A percentile compares a stretch with the other conserved stretches of the same genome.
Conservation (phyloP, 2,113 vertebrate species). For the Sterrhoptilus dennistouni region DNA sequence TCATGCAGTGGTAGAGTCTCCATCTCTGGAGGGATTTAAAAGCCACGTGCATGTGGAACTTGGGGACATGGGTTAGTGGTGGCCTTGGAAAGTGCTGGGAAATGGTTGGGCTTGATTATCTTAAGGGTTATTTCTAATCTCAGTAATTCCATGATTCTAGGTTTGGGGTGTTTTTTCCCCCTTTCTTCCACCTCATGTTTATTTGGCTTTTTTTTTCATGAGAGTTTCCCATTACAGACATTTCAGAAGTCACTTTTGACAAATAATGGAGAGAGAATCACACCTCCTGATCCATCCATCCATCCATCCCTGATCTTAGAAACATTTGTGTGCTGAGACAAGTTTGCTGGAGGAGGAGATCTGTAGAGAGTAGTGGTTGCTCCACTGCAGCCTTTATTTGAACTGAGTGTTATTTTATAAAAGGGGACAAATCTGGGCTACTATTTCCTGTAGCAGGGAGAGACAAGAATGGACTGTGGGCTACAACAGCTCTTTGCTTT, state of each 20-base stretch:
- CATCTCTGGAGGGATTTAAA: background rate
- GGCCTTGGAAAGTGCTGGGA: background rate
- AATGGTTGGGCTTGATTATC: background rate
- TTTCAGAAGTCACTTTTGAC: background rate
- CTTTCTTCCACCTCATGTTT: background rate
- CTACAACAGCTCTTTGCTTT: background rate
- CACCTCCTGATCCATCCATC: background rate
- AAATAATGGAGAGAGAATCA: background rate
- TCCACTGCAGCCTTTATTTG: background rate
- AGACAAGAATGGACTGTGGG: background rate
- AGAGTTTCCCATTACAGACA: background rate
- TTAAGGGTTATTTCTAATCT: background rate
- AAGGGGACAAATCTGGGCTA: rapidly evolving
- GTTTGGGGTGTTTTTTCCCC: rapidly evolving
- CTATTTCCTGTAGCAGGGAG: background rate
- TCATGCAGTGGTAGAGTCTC: background rate
- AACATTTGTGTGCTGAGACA: background rate
- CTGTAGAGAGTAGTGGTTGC: background rate
- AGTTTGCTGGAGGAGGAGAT: background rate
- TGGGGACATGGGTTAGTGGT: background rate
- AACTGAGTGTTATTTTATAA: background rate
- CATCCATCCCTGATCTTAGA: background rate
- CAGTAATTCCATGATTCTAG: background rate
- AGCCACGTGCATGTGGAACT: background rate
- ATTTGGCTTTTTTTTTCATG: background rate